Conservation (phyloP, 2,113 vertebrate species). For the Sminthopsis crassicaudata region DNA sequence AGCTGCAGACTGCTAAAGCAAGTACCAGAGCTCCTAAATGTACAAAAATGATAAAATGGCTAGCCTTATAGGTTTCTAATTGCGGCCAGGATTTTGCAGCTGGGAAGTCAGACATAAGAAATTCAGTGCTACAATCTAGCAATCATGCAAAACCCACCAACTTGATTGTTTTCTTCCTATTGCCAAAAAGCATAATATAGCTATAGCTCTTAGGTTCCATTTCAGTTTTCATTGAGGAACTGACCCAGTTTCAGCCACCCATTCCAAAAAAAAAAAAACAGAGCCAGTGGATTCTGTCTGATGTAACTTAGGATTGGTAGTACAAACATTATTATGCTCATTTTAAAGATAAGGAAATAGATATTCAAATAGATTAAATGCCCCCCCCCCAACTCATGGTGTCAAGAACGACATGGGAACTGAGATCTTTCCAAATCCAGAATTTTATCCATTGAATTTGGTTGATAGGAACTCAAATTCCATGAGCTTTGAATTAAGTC, state of each 20-base stretch:
- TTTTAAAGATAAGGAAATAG: background rate
- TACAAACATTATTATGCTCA: background rate
- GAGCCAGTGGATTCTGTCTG: conserved; percentile 36
- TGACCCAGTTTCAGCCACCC: conserved; percentile 36
- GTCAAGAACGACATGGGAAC: background rate
- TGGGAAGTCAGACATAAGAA: conserved; percentile 76
- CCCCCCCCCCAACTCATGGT: background rate
- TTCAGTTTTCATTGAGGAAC: conserved; percentile 48
- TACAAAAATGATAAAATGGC: conserved; percentile 67
- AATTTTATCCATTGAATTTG: background rate
- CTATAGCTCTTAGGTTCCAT: conserved; percentile 27
- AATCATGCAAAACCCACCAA: conserved; percentile 62
- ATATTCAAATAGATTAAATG: background rate
- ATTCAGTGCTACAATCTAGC: conserved; percentile 70
- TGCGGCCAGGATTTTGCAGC: conserved; percentile 82
- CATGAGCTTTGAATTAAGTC: background rate
- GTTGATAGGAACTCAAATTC: background rate
- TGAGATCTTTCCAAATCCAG: background rate
- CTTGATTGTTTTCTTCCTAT: conserved; percentile 70
- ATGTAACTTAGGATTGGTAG: background rate
- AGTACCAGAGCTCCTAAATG: conserved; percentile 64
- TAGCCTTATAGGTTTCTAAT: conserved; percentile 73
- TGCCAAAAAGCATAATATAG: conserved; percentile 63
- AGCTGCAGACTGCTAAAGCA: conserved; percentile 80
- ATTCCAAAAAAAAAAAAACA: background rate